Evolutionary conservation across 1,140 invertebrate species (phyloP).

Genomic region (Drosophila funebris): DNA sequence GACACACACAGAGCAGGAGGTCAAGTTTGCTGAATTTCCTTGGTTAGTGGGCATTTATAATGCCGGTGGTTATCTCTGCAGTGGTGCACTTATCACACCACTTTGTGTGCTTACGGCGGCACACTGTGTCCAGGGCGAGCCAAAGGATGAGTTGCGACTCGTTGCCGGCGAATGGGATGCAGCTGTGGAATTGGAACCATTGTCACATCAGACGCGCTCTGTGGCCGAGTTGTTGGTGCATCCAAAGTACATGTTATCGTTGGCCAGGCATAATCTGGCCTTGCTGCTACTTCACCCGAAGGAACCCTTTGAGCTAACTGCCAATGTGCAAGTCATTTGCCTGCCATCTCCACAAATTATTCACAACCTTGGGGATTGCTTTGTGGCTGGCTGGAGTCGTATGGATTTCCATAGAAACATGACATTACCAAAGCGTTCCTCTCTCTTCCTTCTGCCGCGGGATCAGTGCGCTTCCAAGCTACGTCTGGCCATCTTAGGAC

Average conservation of each 20-base stretch:
- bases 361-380: slow-evolving; percentile 64
- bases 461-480: slow-evolving; percentile 61
- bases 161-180: slow-evolving; percentile 68
- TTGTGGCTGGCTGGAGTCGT: slow-evolving; percentile 53
- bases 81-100: slow-evolving; percentile 52
- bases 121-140: slow-evolving; percentile 36
- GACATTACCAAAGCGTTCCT: slow-evolving; percentile 49
- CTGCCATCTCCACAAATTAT: slow-evolving; percentile 40
- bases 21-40: slow-evolving; percentile 63
- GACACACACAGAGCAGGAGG: slow-evolving; percentile 52
- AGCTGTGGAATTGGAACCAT: slow-evolving; percentile 52
- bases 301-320: slow-evolving; percentile 25
- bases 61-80: slow-evolving; percentile 45
- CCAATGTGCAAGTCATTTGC: slow-evolving; percentile 55
- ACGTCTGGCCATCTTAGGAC: slow-evolving; percentile 46
- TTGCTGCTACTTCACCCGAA: slow-evolving; percentile 36
- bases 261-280: slow-evolving; percentile 50
- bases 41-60: slow-evolving; percentile 56
- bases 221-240: slow-evolving; percentile 48
- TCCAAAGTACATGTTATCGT: slow-evolving; percentile 49
- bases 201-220: slow-evolving; percentile 34
- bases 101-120: slow-evolving; percentile 51
- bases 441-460: slow-evolving; percentile 46
- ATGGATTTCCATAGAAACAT: slow-evolving; percentile 32
- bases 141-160: slow-evolving; percentile 15